Evolutionary conservation across 2,888 invertebrate genomes (phyloP).

Genomic region (Agrotis exclamationis): DNA sequence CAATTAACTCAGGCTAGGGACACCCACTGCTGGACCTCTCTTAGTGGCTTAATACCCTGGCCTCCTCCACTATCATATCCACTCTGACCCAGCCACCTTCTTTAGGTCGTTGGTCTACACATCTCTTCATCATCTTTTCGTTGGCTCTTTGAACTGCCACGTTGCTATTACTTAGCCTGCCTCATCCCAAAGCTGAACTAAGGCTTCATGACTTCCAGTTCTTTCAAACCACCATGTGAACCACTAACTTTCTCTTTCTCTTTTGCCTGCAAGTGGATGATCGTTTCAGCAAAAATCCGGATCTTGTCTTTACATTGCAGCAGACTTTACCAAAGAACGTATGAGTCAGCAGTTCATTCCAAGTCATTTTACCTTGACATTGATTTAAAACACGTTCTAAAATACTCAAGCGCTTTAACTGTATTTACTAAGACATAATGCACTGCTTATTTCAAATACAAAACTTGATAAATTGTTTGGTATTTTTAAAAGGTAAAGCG

Average conservation of each 20-base stretch:
- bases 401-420: conserved; percentile 23
- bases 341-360: conserved; percentile 40
- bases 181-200: too few species aligned
- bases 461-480: background rate
- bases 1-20: background rate
- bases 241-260: background rate
- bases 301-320: background rate
- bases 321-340: conserved; percentile 5
- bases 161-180: background rate
- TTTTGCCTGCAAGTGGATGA: background rate
- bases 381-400: conserved; percentile 51
- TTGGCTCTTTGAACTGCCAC: background rate
- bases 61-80: background rate
- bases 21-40: background rate
- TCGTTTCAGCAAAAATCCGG: conserved; percentile 3
- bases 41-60: background rate
- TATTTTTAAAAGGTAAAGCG: background rate
- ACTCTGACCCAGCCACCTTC: too few species aligned
- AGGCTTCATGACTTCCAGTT: too few species aligned
- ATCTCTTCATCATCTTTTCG: too few species aligned
- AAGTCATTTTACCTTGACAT: conserved; percentile 56
- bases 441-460: background rate
- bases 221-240: too few species aligned
- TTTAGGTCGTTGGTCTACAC: too few species aligned
- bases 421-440: background rate